phyloP scores from a whole-genome alignment of 2,888 invertebrate species.

The Sesamia inferens region DNA sequence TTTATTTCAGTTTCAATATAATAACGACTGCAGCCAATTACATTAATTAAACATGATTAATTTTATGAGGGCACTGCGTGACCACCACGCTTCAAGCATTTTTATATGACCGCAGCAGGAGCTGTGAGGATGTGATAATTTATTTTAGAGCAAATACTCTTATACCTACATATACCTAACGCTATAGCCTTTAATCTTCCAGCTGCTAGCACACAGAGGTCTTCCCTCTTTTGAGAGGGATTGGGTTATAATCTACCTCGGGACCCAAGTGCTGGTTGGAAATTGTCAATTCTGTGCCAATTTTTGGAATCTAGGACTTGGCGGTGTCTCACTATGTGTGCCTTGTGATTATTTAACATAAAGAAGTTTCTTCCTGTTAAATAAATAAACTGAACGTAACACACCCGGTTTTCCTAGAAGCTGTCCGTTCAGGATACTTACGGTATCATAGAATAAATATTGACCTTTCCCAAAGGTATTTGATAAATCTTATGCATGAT shows the following conservation, averaged over 20 bases:
- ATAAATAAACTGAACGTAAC: too few species aligned
- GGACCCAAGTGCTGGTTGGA: too few species aligned
- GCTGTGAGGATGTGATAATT: neutral
- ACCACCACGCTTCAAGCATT: neutral
- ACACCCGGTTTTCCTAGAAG: conserved; percentile 1
- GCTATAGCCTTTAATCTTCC: too few species aligned
- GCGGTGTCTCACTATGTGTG: too few species aligned
- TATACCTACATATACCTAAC: neutral
- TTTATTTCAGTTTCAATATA: conserved; percentile 21
- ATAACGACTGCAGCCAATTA: conserved; percentile 33
- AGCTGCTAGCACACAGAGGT: too few species aligned
- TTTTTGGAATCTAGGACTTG: too few species aligned
- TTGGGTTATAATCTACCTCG: too few species aligned
- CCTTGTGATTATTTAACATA: neutral
- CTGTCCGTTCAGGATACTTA: conserved; percentile 2
- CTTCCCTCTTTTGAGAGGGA: too few species aligned
- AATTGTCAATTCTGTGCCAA: too few species aligned
- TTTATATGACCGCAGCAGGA: neutral
- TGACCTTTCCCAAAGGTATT: conserved; percentile 21
- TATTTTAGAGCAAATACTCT: neutral
- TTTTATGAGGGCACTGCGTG: conserved; percentile 39
- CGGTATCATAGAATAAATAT: conserved; percentile 15
- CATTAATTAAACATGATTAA: conserved; percentile 41
- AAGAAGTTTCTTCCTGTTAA: neutral
- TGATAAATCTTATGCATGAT: conserved; percentile 11